Evolutionary conservation across 2,113 vertebrate genomes (phyloP).

Genomic region (Irena cyanogastra): DNA sequence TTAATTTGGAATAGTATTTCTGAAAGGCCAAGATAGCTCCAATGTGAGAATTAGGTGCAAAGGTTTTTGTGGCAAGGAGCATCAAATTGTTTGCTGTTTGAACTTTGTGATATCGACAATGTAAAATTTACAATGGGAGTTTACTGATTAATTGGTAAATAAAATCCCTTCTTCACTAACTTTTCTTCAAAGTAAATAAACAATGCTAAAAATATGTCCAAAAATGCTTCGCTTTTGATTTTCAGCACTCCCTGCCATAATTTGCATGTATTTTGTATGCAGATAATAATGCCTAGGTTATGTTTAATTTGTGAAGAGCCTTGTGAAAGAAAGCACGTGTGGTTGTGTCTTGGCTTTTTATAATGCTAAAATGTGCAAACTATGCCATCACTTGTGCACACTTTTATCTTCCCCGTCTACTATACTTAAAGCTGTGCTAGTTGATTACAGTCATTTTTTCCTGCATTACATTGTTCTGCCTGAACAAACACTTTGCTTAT

Average conservation of each 20-base stretch:
- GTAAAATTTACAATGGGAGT: background rate
- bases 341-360: background rate
- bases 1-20: background rate
- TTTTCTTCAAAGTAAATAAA: background rate
- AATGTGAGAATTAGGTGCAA: background rate
- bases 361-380: background rate
- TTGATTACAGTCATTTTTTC: background rate
- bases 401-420: background rate
- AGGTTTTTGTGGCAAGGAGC: background rate
- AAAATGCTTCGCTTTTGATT: background rate
- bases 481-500: conserved; percentile 15
- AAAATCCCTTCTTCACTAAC: background rate
- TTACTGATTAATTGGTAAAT: background rate
- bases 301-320: background rate
- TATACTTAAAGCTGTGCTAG: background rate
- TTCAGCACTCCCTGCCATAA: background rate
- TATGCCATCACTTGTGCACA: background rate
- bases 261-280: background rate
- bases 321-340: background rate
- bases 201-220: background rate
- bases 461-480: background rate
- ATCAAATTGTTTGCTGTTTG: background rate
- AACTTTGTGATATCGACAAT: background rate
- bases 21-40: background rate
- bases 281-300: background rate